A percentile compares a stretch with the other conserved stretches of the same genome.
Evolutionary conservation across 30 jellyfish, hydroid and myxozoan genomes (phyloP).

Genomic region (Aurelia aurita): DNA sequence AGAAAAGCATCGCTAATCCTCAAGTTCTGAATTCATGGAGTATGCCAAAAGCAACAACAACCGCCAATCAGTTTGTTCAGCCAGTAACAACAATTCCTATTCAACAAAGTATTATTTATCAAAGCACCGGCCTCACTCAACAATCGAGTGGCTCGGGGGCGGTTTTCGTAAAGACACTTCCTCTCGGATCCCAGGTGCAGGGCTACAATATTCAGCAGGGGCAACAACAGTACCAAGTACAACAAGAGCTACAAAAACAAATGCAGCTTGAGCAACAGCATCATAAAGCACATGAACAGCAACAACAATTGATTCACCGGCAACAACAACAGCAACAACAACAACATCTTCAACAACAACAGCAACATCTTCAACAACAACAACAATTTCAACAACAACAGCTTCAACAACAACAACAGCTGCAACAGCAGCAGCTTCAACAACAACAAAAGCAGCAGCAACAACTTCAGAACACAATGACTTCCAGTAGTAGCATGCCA

Average conservation of each 20-base stretch:
- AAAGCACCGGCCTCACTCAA: neutral
- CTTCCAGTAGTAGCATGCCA: neutral
- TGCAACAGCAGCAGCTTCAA: neutral
- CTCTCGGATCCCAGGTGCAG: neutral
- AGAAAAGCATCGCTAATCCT: conserved; percentile 2
- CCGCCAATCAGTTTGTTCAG: conserved; percentile 6
- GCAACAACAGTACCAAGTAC: neutral
- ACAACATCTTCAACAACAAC: conserved; percentile 12
- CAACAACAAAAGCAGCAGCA: neutral
- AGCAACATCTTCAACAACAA: conserved; percentile 4
- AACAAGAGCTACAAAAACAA: neutral
- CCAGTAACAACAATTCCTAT: neutral
- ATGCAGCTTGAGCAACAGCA: neutral
- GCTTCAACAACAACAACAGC: neutral
- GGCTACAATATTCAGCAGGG: neutral
- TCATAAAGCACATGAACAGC: neutral
- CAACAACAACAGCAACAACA: conserved; percentile 13
- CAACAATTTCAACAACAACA: neutral
- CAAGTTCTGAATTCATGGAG: conserved; percentile 43
- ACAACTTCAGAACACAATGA: neutral
- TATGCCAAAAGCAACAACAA: conserved; percentile 10
- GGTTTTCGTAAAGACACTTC: conserved; percentile 1
- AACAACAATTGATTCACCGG: neutral
- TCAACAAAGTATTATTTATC: conserved; percentile 1
- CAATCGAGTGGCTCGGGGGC: conserved; percentile 11